These are phyloP conservation scores for Caiman crocodilus DNA, from an alignment of 2,797 vertebrate species.

Conservation along the genomic window DNA sequence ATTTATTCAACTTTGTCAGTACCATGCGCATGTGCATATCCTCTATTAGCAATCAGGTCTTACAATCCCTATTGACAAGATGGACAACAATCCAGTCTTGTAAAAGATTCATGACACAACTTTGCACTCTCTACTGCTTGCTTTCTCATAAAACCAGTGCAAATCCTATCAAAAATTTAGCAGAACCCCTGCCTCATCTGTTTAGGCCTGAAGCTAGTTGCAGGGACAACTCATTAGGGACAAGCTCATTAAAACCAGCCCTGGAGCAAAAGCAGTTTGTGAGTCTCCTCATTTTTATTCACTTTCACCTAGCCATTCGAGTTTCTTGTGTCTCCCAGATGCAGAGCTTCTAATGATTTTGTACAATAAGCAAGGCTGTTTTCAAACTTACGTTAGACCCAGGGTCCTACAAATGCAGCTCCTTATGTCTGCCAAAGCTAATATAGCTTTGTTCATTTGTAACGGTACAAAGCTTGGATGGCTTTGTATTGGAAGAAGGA, in stretches of 20 bases:
- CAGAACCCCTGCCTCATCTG: slow-evolving; percentile 91
- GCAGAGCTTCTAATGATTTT: slow-evolving; percentile 74
- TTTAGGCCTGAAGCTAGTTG: slow-evolving; percentile 92
- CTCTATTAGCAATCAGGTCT: slow-evolving; percentile 77
- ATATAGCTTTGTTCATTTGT: slow-evolving; percentile 47
- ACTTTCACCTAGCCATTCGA: slow-evolving; percentile 81
- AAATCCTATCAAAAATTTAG: slow-evolving; percentile 93
- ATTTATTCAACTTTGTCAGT: slow-evolving; percentile 47
- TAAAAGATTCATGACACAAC: slow-evolving; percentile 88
- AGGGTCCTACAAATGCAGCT: slow-evolving; percentile 63
- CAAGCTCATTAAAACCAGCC: slow-evolving; percentile 92
- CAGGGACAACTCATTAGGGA: slow-evolving; percentile 92
- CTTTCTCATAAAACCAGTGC: slow-evolving; percentile 87
- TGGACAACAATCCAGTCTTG: slow-evolving; percentile 81
- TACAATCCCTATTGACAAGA: slow-evolving; percentile 79
- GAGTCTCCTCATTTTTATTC: slow-evolving; percentile 85
- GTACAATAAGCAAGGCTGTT: slow-evolving; percentile 69
- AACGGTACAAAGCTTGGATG: not conserved
- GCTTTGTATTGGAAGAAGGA: not conserved
- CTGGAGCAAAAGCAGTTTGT: slow-evolving; percentile 88
- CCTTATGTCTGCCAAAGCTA: slow-evolving; percentile 72
- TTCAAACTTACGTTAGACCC: slow-evolving; percentile 40
- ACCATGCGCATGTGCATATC: slow-evolving; percentile 54
- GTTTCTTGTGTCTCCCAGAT: slow-evolving; percentile 74
- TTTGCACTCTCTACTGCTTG: slow-evolving; percentile 82